Conservation (phyloP, 2,888 invertebrate species). For the Arctia plantaginis region DNA sequence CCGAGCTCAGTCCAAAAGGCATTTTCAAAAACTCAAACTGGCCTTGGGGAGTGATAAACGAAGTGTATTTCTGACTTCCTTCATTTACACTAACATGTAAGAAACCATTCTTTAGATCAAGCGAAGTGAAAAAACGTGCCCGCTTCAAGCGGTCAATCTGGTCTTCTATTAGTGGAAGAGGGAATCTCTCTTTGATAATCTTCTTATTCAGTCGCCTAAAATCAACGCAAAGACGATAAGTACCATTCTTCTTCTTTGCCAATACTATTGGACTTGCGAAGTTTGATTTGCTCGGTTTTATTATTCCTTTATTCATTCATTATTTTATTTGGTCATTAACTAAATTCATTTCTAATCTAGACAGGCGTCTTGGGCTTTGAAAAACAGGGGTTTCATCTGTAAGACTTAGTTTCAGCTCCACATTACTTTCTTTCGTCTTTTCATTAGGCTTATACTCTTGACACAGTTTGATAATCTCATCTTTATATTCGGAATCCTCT, state of each 20-base stretch:
- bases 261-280: slow-evolving; percentile 46
- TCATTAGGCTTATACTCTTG: slow-evolving; percentile 10
- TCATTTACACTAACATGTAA: slow-evolving; percentile 26
- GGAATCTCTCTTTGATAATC: slow-evolving; percentile 35
- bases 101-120: neutral
- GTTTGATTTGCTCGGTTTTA: no score
- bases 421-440: slow-evolving; percentile 4
- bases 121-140: slow-evolving; percentile 27
- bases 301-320: slow-evolving; percentile 12
- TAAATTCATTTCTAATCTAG: slow-evolving; percentile 7
- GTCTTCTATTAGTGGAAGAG: slow-evolving; percentile 42
- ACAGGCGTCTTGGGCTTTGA: slow-evolving; percentile 8
- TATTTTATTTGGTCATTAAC: slow-evolving; percentile 11
- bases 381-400: slow-evolving; percentile 16
- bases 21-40: slow-evolving; percentile 43
- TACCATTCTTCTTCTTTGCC: slow-evolving; percentile 44
- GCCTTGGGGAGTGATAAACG: slow-evolving; percentile 47
- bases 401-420: slow-evolving; percentile 15
- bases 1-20: slow-evolving; percentile 49
- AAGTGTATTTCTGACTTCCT: slow-evolving; percentile 40
- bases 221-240: slow-evolving; percentile 42
- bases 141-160: slow-evolving; percentile 40
- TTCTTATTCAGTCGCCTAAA: slow-evolving; percentile 39
- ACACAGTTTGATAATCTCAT: neutral
- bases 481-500: slow-evolving; percentile 9